Evolutionary conservation across 2,797 vertebrate species (phyloP).

Genomic region (Podarcis siculus): DNA sequence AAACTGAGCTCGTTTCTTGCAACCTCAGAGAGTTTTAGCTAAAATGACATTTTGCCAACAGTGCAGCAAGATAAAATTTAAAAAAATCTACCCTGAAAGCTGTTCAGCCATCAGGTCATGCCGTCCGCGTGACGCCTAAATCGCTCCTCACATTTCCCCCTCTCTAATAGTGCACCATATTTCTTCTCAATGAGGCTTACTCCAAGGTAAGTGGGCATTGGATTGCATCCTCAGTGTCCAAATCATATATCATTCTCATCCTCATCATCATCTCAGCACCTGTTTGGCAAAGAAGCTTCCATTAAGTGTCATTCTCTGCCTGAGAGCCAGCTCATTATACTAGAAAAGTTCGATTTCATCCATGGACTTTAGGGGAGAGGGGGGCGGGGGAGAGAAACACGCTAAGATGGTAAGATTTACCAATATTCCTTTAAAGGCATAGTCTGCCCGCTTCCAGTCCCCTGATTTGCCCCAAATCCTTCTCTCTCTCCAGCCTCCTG

Average conservation of each 20-base stretch:
- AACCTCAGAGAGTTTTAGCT: neutral
- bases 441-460: slow-evolving; percentile 35
- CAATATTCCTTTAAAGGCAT: slow-evolving; percentile 39
- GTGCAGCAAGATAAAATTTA: neutral
- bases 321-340: neutral
- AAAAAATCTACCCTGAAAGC: neutral
- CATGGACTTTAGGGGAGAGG: neutral
- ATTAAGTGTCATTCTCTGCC: neutral
- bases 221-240: neutral
- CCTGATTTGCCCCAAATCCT: slow-evolving; percentile 36
- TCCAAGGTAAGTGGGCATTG: neutral
- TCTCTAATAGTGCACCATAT: neutral
- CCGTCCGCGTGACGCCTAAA: neutral
- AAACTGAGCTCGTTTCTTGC: neutral
- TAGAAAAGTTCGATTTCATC: neutral
- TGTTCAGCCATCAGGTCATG: neutral
- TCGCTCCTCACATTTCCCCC: neutral
- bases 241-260: neutral
- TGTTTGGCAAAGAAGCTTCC: neutral
- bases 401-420: neutral
- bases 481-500: neutral
- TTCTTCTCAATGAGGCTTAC: neutral
- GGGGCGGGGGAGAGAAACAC: no score
- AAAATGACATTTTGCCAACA: neutral
- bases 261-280: no score